Evolutionary conservation across 2,797 vertebrate species (phyloP), one percentile per base, ranked within the genome.

Genomic region (Bucorvus abyssinicus): DNA sequence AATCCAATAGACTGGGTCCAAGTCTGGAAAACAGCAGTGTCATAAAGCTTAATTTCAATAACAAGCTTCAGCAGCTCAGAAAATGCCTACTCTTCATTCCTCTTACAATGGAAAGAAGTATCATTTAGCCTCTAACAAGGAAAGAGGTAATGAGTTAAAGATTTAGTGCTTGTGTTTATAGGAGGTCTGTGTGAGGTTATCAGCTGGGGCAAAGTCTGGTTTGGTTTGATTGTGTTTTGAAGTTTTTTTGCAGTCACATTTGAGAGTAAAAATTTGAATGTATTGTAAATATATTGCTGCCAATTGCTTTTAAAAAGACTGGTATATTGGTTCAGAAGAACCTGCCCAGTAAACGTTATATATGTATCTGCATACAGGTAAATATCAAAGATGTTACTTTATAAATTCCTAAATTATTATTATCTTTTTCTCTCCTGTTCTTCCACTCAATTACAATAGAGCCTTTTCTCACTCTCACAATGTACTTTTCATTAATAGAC

Each of bases 11-110:
- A 81, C 87, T 91, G 77, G 89, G 92, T 63, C 95, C 92, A 79
- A 97, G 82, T 92, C 94, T 71, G 92, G 97, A 97, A 97, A 96
- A 94, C 96, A 97, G 96, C 95, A 94, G 88, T 97, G 96, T 98
- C 98, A 98, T 98, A 98, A 98, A 98, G 94, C 97, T 98, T 98
- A 97, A 98, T 98, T 98, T 98, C 97, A 98, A 98, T 98, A 98
- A 98, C 97, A 98, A 97, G 98, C 90, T 98, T 98, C 98, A 98
- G 94, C 98, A 98, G 97, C 97, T 98, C 96, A 98, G 98, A 98
- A 98, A 98, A 98, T 98, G 95, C 97, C 90, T 86, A 94, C 93
- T 94, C 87, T 96, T 97, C 95, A 97, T 97, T 98, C 94, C 90
- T 96, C 88, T 96, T 96, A 75, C 96, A 97, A 97, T 94, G 65